phyloP scores from a whole-genome alignment of 2,888 invertebrate species.

The Saturnia japonica region DNA sequence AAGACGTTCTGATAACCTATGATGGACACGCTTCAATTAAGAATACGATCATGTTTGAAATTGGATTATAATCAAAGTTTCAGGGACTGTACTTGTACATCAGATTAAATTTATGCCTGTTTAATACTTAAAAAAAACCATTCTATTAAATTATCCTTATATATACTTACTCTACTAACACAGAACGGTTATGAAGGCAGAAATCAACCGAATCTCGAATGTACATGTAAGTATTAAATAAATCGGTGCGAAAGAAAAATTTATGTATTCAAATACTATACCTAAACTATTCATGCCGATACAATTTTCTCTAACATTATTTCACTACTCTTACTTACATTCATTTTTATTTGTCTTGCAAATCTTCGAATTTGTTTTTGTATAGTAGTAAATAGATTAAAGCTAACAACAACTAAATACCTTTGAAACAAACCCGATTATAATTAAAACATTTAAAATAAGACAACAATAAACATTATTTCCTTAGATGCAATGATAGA shows the following conservation, averaged over 20 bases:
- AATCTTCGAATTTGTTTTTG: neutral
- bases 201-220: conserved; percentile 28
- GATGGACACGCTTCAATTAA: too few species aligned
- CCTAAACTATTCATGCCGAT: conserved; percentile 7
- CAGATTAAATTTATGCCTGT: too few species aligned
- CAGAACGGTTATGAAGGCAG: neutral
- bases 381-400: neutral
- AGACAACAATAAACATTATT: neutral
- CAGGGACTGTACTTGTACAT: too few species aligned
- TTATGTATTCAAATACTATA: conserved; percentile 21
- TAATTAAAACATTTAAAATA: neutral
- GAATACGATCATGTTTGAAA: too few species aligned
- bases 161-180: neutral
- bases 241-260: conserved; percentile 43
- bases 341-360: neutral
- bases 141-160: neutral
- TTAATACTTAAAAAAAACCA: neutral
- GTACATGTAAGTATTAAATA: conserved; percentile 33
- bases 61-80: too few species aligned
- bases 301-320: neutral
- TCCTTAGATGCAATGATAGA: neutral
- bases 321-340: neutral
- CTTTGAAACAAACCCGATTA: neutral
- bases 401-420: neutral
- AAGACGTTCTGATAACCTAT: too few species aligned